Percentiles rank a stretch among this genome's conserved stretches.
Evolutionary conservation across 2,888 invertebrate species (phyloP).

Genomic region (Merodon equestris): DNA sequence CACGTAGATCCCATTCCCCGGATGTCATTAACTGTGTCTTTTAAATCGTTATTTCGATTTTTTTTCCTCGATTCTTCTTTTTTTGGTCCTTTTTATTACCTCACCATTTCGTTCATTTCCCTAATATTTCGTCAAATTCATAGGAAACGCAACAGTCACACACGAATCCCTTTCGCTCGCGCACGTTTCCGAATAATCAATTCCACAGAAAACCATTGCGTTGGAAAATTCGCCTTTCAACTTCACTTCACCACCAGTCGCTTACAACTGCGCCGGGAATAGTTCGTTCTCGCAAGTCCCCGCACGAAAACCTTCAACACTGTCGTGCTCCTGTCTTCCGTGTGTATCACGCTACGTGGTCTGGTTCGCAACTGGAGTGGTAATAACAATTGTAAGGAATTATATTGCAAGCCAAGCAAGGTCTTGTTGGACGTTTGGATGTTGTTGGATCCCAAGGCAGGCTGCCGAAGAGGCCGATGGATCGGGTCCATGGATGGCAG

Average conservation of each 20-base stretch:
- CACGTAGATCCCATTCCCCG: constrained; percentile 79
- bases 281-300: too few relatives aligned
- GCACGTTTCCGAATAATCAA: too few relatives aligned
- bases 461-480: constrained; percentile 36
- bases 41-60: constrained; percentile 4
- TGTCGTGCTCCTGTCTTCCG: not conserved
- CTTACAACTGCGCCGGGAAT: too few relatives aligned
- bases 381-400: constrained; percentile 61
- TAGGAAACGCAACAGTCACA: too few relatives aligned
- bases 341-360: constrained; percentile 59
- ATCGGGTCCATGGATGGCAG: constrained; percentile 46
- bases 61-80: too few relatives aligned
- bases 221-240: too few relatives aligned
- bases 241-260: too few relatives aligned
- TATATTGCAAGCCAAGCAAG: constrained; percentile 55
- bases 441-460: constrained; percentile 31
- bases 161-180: too few relatives aligned
- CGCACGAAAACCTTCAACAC: constrained; percentile 22
- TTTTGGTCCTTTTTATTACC: too few relatives aligned
- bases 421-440: constrained; percentile 23
- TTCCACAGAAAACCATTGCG: too few relatives aligned
- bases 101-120: not conserved
- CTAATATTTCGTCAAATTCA: not conserved
- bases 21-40: constrained; percentile 75
- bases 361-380: constrained; percentile 65